Evolutionary conservation across 2,797 vertebrate species (phyloP).

Genomic region (Taenioides sp.): DNA sequence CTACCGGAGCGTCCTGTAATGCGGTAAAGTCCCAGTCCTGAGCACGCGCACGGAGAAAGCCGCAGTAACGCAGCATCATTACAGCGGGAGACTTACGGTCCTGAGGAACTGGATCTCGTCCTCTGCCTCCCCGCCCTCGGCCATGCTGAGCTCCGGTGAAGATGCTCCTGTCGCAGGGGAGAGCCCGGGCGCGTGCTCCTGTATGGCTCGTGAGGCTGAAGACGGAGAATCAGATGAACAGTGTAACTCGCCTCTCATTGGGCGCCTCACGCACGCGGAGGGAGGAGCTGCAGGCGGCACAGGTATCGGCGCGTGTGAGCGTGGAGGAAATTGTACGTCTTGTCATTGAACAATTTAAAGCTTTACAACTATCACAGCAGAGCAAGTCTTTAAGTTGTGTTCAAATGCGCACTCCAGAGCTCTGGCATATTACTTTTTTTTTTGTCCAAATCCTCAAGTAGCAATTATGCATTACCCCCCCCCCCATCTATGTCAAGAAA

Average conservation of each 20-base stretch:
- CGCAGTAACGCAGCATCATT: too few species aligned
- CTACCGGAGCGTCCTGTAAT: constrained; percentile 49
- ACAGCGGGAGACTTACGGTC: constrained; percentile 69
- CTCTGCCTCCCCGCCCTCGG: constrained; percentile 79
- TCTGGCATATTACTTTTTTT: too few species aligned
- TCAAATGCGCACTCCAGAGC: background rate
- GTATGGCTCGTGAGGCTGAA: constrained; percentile 6
- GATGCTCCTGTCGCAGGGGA: constrained; percentile 24
- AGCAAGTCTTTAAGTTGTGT: background rate
- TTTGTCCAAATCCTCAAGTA: too few species aligned
- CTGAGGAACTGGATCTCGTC: constrained; percentile 83
- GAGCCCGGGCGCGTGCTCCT: constrained; percentile 11
- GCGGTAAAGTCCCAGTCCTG: constrained; percentile 63
- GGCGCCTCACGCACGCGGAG: constrained; percentile 31
- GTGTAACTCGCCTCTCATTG: constrained; percentile 40
- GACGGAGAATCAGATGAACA: constrained; percentile 11
- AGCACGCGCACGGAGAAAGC: constrained; percentile 17
- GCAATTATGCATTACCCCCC: too few species aligned
- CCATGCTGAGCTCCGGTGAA: constrained; percentile 63
- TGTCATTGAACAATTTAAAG: background rate
- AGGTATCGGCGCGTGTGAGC: constrained; percentile 37
- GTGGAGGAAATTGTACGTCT: constrained; percentile 6
- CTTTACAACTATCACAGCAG: background rate
- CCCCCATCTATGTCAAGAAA: too few species aligned
- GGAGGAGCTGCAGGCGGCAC: constrained; percentile 51